phyloP scores from a whole-genome alignment of 2,888 invertebrate genomes.

The Capitulum mitella region DNA sequence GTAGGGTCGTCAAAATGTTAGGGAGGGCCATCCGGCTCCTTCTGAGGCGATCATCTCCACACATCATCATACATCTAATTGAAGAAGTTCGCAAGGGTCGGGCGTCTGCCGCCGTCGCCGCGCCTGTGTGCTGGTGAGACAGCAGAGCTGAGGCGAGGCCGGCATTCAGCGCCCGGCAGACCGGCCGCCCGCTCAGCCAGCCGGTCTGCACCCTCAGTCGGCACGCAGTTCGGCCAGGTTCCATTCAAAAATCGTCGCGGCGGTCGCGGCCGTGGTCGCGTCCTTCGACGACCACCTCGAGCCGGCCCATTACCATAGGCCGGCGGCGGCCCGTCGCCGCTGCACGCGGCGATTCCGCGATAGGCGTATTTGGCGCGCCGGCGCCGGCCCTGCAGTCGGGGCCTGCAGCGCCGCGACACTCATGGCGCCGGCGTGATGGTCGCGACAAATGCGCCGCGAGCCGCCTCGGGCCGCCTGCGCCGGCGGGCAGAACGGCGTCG shows the following conservation, averaged over 20 bases:
- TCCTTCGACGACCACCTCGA: background rate
- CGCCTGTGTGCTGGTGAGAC: too few relatives aligned
- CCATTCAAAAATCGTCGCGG: background rate
- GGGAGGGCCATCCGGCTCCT: too few relatives aligned
- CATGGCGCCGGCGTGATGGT: background rate
- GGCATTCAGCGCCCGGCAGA: too few relatives aligned
- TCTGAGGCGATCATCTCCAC: too few relatives aligned
- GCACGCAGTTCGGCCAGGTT: background rate
- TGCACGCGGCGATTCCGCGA: conserved; percentile 1
- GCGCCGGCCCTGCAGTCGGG: background rate
- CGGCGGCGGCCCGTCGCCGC: background rate
- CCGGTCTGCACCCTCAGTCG: too few relatives aligned
- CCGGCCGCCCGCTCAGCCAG: too few relatives aligned
- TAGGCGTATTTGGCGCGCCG: conserved; percentile 18
- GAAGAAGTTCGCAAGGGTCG: too few relatives aligned
- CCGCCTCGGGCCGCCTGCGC: background rate
- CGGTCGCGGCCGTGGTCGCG: background rate
- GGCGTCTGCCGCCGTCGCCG: too few relatives aligned
- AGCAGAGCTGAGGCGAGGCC: too few relatives aligned
- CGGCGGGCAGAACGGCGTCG: too few relatives aligned
- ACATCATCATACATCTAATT: too few relatives aligned
- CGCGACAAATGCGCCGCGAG: background rate
- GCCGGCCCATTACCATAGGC: background rate
- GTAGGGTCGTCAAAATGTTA: too few relatives aligned
- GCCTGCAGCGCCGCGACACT: background rate